These are phyloP conservation scores for Metalampra italica DNA, from an alignment of 2,888 invertebrate genomes.

Conservation along the genomic window DNA sequence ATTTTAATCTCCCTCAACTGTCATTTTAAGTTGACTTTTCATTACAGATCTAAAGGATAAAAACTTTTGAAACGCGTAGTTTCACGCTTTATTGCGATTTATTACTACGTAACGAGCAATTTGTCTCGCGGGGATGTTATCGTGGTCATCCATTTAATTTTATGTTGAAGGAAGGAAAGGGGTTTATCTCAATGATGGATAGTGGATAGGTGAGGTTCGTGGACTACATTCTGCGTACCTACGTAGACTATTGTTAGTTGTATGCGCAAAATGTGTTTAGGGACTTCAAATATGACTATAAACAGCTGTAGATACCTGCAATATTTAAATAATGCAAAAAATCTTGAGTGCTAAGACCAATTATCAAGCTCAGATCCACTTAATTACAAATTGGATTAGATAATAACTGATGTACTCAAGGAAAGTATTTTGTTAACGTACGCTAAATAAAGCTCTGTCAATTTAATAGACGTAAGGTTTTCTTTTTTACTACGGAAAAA, in stretches of 20 bases:
- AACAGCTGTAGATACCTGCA: no score
- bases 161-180: constrained; percentile 2
- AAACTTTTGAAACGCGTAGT: constrained; percentile 4
- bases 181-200: constrained; percentile 17
- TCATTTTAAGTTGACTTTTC: constrained; percentile 34
- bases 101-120: constrained; percentile 6
- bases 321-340: no score
- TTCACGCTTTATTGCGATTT: constrained; percentile 12
- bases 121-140: constrained; percentile 8
- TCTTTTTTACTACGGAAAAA: no score
- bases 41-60: constrained; percentile 16
- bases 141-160: constrained; percentile 10
- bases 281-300: no score
- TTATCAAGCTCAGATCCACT: no score
- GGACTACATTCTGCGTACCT: not conserved
- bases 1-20: constrained; percentile 35
- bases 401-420: no score
- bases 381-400: no score
- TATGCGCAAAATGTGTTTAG: not conserved
- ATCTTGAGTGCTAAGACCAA: no score
- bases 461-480: no score
- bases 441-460: no score
- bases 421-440: no score
- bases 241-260: not conserved
- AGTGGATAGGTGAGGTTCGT: not conserved